Conservation (phyloP, 2,797 vertebrate genomes). For the Nannoperca australis region DNA sequence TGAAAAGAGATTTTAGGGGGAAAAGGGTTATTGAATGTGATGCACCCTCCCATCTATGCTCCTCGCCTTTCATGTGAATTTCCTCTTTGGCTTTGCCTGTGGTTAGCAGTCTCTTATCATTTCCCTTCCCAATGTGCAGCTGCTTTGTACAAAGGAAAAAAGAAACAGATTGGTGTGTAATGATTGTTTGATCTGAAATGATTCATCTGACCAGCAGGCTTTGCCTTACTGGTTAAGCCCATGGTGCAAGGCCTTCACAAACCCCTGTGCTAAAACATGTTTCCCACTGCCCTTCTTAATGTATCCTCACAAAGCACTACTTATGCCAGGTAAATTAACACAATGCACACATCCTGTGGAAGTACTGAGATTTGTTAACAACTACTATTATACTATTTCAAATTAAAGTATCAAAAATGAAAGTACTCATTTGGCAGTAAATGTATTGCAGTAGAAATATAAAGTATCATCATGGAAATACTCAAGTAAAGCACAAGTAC, state of each 20-base stretch:
- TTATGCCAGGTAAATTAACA: too few relatives aligned
- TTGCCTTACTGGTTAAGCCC: conserved; percentile 20
- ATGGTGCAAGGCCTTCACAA: conserved; percentile 11
- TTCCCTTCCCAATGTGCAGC: conserved; percentile 36
- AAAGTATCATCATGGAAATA: too few relatives aligned
- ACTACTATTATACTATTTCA: too few relatives aligned
- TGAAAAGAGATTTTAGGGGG: conserved; percentile 54
- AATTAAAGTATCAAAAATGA: not conserved
- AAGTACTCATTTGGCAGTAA: not conserved
- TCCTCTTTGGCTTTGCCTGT: conserved; percentile 56
- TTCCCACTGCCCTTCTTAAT: not conserved
- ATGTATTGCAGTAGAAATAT: too few relatives aligned
- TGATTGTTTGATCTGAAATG: conserved; percentile 53
- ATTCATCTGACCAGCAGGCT: conserved; percentile 36
- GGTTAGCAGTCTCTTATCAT: conserved; percentile 56
- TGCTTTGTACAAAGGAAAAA: conserved; percentile 40
- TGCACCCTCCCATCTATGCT: conserved; percentile 42
- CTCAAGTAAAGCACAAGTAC: not conserved
- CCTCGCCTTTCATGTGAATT: conserved; percentile 56
- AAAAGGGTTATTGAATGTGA: conserved; percentile 67
- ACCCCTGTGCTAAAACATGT: conserved; percentile 7
- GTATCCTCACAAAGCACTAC: not conserved
- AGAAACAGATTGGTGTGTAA: conserved; percentile 40
- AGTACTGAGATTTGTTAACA: not conserved
- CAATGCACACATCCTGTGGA: not conserved